Base-by-base conservation (phyloP, 2,113 vertebrate species). In the Anolis carolinensis region DNA sequence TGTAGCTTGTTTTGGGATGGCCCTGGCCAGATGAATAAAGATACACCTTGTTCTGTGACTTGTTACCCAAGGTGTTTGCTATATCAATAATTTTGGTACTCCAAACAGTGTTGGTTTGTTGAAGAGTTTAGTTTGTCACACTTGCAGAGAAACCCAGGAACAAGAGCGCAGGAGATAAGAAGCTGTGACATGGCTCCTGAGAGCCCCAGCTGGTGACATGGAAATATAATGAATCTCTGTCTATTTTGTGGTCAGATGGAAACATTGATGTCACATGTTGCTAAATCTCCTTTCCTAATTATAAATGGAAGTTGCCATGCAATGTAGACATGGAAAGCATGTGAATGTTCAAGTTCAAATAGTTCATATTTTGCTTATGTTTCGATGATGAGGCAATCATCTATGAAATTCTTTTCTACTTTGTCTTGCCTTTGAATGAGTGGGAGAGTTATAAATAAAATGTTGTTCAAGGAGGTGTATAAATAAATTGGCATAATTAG, bases 401-500 rank as follows among this genome's bases (percentile, higher is more conserved):
- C 71, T 90, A 89, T 78, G 27, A 92, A 92, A 91, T 88, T 82
- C 84, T 72, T 81, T 34, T 70, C 89, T 87, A 91, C 82, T 90
- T 93, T 90, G 90, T 88, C 86, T 92, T 93, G 34, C 90, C 83
- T 95, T 95, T 91, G 88, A 94, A 87, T 92, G 86, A 94, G 76
- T 70, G 55, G 32, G 79, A 89, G 85, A 95, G 86, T 94, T 94
- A 95, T 94, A 96, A 96, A 95, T 95, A 95, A 96, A 96, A 93
- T 93, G 89, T 92, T 94, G 90, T 95, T 95, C 92, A 95, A 94
- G 93, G 86, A 95, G 92, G 89, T 95, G 81, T 91, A 94, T 95
- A 96, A 95, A 96, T 96, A 96, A 95, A 95, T 96, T 95, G 93
- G 83, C 74, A 92, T 95, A 96, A 96, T 95, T 95, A 94, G 94